Evolutionary conservation across 2,797 vertebrate species (phyloP).

Genomic region (Enoplosus armatus): DNA sequence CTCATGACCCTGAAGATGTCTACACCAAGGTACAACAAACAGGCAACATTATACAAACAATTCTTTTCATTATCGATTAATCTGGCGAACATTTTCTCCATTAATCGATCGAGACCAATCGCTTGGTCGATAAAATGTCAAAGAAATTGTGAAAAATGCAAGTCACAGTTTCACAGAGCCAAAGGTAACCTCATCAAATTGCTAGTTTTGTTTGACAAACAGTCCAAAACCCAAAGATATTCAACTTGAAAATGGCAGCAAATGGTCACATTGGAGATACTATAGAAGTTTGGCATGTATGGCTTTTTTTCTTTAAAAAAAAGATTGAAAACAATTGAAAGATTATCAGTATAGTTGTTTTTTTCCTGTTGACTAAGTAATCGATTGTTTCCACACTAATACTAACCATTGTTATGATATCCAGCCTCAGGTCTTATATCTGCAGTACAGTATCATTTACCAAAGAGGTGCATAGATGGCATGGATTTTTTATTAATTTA

Average conservation of each 20-base stretch:
- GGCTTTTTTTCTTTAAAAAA: neutral
- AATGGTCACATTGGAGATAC: neutral
- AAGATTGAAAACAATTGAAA: neutral
- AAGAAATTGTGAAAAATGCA: neutral
- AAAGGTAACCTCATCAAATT: neutral
- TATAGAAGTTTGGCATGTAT: too few relatives aligned
- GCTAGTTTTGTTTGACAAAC: neutral
- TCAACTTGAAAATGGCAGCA: neutral
- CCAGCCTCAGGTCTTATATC: too few relatives aligned
- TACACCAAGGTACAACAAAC: constrained; percentile 1
- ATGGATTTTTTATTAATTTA: too few relatives aligned
- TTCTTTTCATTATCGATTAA: neutral
- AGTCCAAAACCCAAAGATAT: neutral
- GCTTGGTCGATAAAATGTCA: neutral
- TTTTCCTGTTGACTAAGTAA: neutral
- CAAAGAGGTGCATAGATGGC: too few relatives aligned
- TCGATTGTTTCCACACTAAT: neutral
- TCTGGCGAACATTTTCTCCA: neutral
- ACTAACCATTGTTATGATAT: neutral
- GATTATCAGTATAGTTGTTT: neutral
- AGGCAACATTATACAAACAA: neutral
- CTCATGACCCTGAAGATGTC: constrained; percentile 23
- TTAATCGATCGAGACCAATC: too few relatives aligned
- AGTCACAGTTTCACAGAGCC: neutral
- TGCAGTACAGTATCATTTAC: neutral